A percentile compares a stretch with the other conserved stretches of the same genome.
These are phyloP conservation scores for Phataginus tricuspis DNA, from an alignment of 2,797 vertebrate genomes.

Conservation along the genomic window DNA sequence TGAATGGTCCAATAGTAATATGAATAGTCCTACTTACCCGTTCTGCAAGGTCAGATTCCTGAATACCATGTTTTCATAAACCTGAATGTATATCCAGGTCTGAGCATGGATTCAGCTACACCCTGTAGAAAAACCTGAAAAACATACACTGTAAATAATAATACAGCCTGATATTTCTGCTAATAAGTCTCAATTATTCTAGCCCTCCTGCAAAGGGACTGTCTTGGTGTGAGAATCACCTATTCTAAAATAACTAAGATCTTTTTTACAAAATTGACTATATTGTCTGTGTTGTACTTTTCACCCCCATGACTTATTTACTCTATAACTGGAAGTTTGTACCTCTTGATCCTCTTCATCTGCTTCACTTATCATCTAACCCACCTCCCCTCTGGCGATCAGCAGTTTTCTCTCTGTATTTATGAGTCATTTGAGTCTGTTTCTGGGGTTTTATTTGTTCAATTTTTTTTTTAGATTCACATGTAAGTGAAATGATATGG, in stretches of 20 bases:
- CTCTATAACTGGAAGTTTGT: no score
- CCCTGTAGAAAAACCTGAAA: not conserved
- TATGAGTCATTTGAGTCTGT: no score
- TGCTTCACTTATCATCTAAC: no score
- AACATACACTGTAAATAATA: not conserved
- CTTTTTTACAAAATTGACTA: not conserved
- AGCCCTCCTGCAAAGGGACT: not conserved
- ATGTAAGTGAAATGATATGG: no score
- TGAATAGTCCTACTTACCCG: not conserved
- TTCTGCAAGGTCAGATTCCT: not conserved
- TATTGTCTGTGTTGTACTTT: no score
- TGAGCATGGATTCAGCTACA: not conserved
- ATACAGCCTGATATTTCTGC: not conserved
- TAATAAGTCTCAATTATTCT: not conserved
- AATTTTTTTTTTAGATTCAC: no score
- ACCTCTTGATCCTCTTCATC: no score
- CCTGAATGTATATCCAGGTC: not conserved
- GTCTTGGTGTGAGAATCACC: not conserved
- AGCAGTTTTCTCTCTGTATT: no score
- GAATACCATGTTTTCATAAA: constrained; percentile 18
- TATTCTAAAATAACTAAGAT: constrained; percentile 10
- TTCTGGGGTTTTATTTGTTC: no score
- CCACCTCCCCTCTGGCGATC: no score
- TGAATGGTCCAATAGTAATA: constrained; percentile 12
- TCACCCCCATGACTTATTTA: no score